These are phyloP conservation scores for Piscicola geometra DNA, from an alignment of 2,888 invertebrate species.

Conservation along the genomic window DNA sequence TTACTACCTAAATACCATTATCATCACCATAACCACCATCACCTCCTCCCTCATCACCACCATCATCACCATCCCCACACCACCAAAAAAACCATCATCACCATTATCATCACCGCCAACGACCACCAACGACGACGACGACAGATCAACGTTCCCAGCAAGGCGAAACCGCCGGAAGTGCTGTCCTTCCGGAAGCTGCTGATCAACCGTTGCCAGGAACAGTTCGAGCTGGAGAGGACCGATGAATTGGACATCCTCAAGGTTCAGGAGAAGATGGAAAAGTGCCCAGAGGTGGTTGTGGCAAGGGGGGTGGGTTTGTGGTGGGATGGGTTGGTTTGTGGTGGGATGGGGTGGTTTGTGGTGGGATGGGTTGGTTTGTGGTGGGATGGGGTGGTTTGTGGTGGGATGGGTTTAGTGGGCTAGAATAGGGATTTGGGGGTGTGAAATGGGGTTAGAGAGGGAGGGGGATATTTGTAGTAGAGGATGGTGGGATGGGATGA, in stretches of 20 bases:
- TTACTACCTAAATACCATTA: no score
- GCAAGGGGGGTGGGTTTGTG: background rate
- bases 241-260: conserved; percentile 61
- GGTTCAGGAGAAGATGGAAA: conserved; percentile 48
- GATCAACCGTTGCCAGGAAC: conserved; percentile 77
- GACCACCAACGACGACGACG: background rate
- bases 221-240: conserved; percentile 77
- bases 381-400: background rate
- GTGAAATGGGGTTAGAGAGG: background rate
- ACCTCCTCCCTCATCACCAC: no score
- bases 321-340: background rate
- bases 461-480: background rate
- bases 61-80: background rate
- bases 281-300: conserved; percentile 31
- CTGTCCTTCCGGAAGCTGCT: conserved; percentile 73
- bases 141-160: conserved; percentile 62
- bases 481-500: no score
- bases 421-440: no score
- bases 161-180: conserved; percentile 54
- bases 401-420: no score
- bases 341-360: no score
- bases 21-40: no score
- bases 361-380: background rate
- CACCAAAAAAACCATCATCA: background rate
- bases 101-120: background rate